A percentile compares a stretch with the other conserved stretches of the same genome.
phyloP scores from a whole-genome alignment of 2,888 invertebrate genomes.

The Leptinotarsa rubiginosa region DNA sequence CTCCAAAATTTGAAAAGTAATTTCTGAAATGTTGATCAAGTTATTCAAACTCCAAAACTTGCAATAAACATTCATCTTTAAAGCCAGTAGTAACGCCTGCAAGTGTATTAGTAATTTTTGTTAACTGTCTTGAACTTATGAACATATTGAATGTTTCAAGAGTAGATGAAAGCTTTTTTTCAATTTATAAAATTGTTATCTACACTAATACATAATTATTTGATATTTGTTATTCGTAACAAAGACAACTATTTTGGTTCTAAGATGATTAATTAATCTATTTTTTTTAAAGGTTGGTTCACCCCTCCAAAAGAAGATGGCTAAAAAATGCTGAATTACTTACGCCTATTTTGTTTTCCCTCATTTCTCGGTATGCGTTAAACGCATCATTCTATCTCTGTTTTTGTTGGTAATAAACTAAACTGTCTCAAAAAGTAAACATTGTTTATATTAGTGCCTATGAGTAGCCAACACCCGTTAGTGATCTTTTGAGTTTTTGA shows the following conservation, averaged over 20 bases:
- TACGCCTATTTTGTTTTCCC: slow-evolving; percentile 40
- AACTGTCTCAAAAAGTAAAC: slow-evolving; percentile 33
- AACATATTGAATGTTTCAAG: too few species aligned
- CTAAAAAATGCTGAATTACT: slow-evolving; percentile 68
- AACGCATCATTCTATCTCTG: slow-evolving; percentile 50
- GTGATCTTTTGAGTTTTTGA: slow-evolving; percentile 6
- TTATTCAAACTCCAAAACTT: too few species aligned
- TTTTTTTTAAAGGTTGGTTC: slow-evolving; percentile 81
- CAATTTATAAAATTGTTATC: too few species aligned
- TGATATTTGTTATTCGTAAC: too few species aligned
- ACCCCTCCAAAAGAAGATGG: slow-evolving; percentile 93
- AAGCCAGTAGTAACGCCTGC: too few species aligned
- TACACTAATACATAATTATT: too few species aligned
- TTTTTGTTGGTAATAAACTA: slow-evolving; percentile 34
- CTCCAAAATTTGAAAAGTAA: too few species aligned
- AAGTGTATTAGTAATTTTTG: too few species aligned
- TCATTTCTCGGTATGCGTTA: slow-evolving; percentile 48
- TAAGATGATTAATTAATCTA: background rate
- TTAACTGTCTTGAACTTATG: too few species aligned
- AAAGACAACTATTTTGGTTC: background rate
- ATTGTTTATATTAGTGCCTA: slow-evolving; percentile 58
- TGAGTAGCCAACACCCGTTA: slow-evolving; percentile 38
- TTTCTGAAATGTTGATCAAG: too few species aligned
- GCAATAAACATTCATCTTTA: too few species aligned
- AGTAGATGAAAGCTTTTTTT: too few species aligned